phyloP scores from a whole-genome alignment of 2,797 vertebrate species.

The Chromobotia macracanthus region DNA sequence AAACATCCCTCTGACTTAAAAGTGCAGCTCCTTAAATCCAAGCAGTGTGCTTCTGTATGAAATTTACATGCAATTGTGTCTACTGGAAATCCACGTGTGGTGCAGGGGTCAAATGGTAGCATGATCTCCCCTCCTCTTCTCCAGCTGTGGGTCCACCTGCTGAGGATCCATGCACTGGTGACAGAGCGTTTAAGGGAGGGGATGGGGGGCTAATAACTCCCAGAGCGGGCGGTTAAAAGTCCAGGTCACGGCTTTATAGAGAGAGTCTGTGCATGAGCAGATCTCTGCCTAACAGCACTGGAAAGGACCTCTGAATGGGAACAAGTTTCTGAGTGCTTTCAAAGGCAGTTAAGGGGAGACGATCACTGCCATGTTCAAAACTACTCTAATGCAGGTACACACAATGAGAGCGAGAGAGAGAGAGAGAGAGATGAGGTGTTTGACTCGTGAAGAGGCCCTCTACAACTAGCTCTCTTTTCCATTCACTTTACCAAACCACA shows the following conservation, averaged over 20 bases:
- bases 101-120: conserved; percentile 51
- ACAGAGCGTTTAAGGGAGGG: conserved; percentile 66
- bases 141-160: conserved; percentile 54
- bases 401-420: conserved; percentile 30
- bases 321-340: conserved; percentile 74
- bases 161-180: conserved; percentile 43
- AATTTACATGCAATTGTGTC: conserved; percentile 38
- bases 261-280: conserved; percentile 72
- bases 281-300: conserved; percentile 69
- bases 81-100: conserved; percentile 41
- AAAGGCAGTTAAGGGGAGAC: conserved; percentile 67
- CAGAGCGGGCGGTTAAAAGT: conserved; percentile 74
- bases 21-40: conserved; percentile 24
- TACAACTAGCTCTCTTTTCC: conserved; percentile 54
- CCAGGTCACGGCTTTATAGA: conserved; percentile 76
- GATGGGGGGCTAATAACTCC: conserved; percentile 74
- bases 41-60: conserved; percentile 11
- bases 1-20: conserved; percentile 30
- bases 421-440: conserved; percentile 68
- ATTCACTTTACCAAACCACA: conserved; percentile 32
- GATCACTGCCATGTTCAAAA: conserved; percentile 69
- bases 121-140: conserved; percentile 37
- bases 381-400: conserved; percentile 64
- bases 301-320: conserved; percentile 71
- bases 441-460: conserved; percentile 63